phyloP scores from a whole-genome alignment of 2,888 invertebrate species.

The Drosophila prolongata region DNA sequence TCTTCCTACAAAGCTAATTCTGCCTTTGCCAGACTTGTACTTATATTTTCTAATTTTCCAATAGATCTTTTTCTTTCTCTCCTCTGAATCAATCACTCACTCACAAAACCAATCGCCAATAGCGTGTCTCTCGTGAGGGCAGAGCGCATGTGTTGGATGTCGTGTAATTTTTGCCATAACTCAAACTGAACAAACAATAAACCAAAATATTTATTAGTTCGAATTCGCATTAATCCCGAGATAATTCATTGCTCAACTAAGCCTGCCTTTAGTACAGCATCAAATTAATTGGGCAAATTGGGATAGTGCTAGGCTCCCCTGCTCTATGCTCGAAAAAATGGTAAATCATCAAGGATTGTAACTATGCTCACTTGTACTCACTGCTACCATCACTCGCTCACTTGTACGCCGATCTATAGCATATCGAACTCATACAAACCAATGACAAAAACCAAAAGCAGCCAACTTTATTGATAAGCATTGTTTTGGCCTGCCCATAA shows the following conservation, averaged over 20 bases:
- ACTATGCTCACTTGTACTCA: slow-evolving; percentile 70
- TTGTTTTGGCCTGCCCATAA: slow-evolving; percentile 22
- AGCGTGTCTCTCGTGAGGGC: slow-evolving; percentile 84
- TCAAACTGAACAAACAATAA: slow-evolving; percentile 51
- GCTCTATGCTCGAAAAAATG: slow-evolving; percentile 51
- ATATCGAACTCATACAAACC: slow-evolving; percentile 51
- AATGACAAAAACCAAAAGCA: slow-evolving; percentile 39
- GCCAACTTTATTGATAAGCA: slow-evolving; percentile 20
- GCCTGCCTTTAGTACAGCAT: slow-evolving; percentile 54
- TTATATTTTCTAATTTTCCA: slow-evolving; percentile 32
- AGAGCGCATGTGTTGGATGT: slow-evolving; percentile 86
- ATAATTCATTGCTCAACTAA: slow-evolving; percentile 63
- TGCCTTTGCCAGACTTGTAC: slow-evolving; percentile 57
- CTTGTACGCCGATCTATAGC: slow-evolving; percentile 46
- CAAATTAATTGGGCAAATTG: slow-evolving; percentile 56
- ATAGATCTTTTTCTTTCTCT: slow-evolving; percentile 41
- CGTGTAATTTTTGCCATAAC: slow-evolving; percentile 80
- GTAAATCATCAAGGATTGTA: slow-evolving; percentile 74
- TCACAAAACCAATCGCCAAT: slow-evolving; percentile 79
- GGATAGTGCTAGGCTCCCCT: slow-evolving; percentile 56
- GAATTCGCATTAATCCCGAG: slow-evolving; percentile 64
- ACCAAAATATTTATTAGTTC: slow-evolving; percentile 43
- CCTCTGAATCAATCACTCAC: slow-evolving; percentile 50
- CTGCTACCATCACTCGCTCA: slow-evolving; percentile 60
- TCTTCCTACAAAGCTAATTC: slow-evolving; percentile 48